These are phyloP conservation scores for Bucorvus abyssinicus DNA, from an alignment of 2,797 vertebrate species.

Conservation along the genomic window DNA sequence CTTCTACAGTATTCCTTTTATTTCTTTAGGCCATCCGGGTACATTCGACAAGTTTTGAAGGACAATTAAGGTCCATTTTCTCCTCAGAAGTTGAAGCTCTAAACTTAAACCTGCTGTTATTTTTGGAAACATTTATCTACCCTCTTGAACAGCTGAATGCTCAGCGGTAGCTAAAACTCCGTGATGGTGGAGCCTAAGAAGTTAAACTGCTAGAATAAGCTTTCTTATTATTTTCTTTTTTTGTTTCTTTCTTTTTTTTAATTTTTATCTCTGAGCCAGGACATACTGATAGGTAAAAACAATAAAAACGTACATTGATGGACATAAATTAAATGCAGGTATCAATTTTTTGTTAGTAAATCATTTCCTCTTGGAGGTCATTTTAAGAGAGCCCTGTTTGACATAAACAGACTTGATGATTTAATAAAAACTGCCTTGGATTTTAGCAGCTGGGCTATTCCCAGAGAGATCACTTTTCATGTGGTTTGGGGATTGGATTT, in stretches of 20 bases:
- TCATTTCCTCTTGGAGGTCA: slow-evolving; percentile 69
- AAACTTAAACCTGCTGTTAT: background rate
- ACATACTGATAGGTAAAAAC: background rate
- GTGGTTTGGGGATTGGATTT: slow-evolving; percentile 74
- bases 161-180: background rate
- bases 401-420: slow-evolving; percentile 67
- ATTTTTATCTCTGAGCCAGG: background rate
- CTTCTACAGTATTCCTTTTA: background rate
- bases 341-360: slow-evolving; percentile 59
- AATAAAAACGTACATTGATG: background rate
- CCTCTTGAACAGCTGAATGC: slow-evolving; percentile 19
- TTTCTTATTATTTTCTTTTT: background rate
- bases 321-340: slow-evolving; percentile 27
- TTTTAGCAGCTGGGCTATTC: slow-evolving; percentile 77
- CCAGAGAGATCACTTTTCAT: slow-evolving; percentile 78
- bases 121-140: background rate
- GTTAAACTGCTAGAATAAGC: background rate
- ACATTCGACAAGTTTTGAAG: background rate
- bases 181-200: background rate
- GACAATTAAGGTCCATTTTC: background rate
- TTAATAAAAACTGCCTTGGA: slow-evolving; percentile 75
- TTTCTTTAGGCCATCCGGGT: background rate
- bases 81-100: background rate
- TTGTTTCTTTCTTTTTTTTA: background rate
- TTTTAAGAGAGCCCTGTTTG: slow-evolving; percentile 63